A percentile compares a stretch with the other conserved stretches of the same genome.
Conservation (phyloP, 92 coral and sea anemone genomes). For the Meandrina meandrites region DNA sequence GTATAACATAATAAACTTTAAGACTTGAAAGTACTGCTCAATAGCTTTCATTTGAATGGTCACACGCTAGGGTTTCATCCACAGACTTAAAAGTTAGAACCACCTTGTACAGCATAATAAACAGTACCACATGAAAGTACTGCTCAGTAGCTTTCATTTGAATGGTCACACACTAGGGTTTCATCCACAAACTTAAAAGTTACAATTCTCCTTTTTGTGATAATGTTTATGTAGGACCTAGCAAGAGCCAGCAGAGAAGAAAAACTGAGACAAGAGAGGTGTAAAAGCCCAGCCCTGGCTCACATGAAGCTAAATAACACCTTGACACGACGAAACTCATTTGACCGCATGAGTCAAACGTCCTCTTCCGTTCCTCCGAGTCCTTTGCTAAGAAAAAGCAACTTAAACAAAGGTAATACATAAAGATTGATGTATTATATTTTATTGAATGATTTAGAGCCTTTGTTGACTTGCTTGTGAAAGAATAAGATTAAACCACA, state of each 20-base stretch:
- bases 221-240: slow-evolving; percentile 20
- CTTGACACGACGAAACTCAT: slow-evolving; percentile 58
- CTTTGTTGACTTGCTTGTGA: too few relatives aligned
- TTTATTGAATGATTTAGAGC: too few relatives aligned
- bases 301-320: slow-evolving; percentile 89
- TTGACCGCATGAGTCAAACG: slow-evolving; percentile 60
- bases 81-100: too few relatives aligned
- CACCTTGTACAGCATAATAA: neutral
- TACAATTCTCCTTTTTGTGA: neutral
- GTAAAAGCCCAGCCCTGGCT: slow-evolving; percentile 88
- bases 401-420: slow-evolving; percentile 84
- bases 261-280: slow-evolving; percentile 57
- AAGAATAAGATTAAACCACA: slow-evolving; percentile 20
- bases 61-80: too few relatives aligned
- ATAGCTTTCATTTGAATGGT: too few relatives aligned
- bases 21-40: too few relatives aligned
- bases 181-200: neutral
- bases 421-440: neutral
- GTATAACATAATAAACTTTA: too few relatives aligned
- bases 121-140: neutral
- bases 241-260: slow-evolving; percentile 56
- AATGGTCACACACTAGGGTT: neutral
- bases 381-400: slow-evolving; percentile 84
- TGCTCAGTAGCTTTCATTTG: neutral
- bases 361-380: slow-evolving; percentile 69